Base-by-base conservation (phyloP, 1,140 invertebrate species). In the Drosophila santomea region DNA sequence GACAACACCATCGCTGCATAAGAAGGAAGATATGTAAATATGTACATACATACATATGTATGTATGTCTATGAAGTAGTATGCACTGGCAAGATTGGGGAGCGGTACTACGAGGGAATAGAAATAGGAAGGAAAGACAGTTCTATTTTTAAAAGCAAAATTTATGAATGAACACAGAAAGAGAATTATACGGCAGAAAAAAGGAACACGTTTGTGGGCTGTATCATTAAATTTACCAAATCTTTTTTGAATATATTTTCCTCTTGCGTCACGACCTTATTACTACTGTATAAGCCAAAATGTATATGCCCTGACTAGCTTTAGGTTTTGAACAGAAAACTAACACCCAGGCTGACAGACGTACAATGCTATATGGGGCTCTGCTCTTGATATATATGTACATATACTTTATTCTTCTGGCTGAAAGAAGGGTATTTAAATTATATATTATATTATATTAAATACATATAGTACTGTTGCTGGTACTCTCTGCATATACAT, bases 151-250 rank as follows among this genome's bases (percentile, higher is more conserved):
- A 67, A 68, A 52, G 8, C 12, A 8, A 72, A 81, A 81, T 79
- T 81, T 79, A 81, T 81, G 79, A 81, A 81, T 81, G 79, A 79
- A 81, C 67, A 75, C 61, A 54, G 47, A 79, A 76, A 71, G 57
- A 54, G 51, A 78, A 59, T 59, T 43, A 64, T 66, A 50, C 62
- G 39, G 63, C 64, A 58, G 43, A 44, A 23, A 28, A 66, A 60
- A 32, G 25, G 55, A 47, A 43, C 44, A 48, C 39, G 32, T 25
- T n/a, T 15, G 38, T 7, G 12, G 8, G 14, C 8, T n/a, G 20
- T 36, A 52, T 35, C 8, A 45, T 41, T 32, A 28, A 45, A 44
- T 61, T 32, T 32, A 48, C 15, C 11, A 25, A 17, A 48, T 59
- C 43, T 36, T 23, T 17, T n/a, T 32, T 17, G 23, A 48, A 48